Percentiles rank a stretch among this genome's conserved stretches.
Conservation (phyloP, 2,888 invertebrate genomes). For the Bombylius major region DNA sequence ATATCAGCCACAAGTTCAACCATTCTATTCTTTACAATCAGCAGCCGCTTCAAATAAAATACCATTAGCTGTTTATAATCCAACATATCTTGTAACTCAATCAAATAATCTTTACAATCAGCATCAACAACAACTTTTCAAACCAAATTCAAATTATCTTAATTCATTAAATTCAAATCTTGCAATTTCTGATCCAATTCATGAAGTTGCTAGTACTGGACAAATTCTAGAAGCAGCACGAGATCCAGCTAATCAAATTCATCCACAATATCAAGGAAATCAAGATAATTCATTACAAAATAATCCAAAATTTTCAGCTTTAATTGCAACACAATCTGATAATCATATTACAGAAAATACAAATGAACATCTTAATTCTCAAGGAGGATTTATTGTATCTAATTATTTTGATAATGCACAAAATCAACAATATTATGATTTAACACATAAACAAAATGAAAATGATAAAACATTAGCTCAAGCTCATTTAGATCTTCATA, state of each 20-base stretch:
- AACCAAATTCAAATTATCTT: constrained; percentile 41
- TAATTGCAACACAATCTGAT: constrained; percentile 27
- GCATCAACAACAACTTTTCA: constrained; percentile 37
- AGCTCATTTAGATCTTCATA: constrained; percentile 24
- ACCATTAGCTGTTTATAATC: constrained; percentile 32
- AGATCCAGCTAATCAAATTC: constrained; percentile 26
- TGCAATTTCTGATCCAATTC: constrained; percentile 29
- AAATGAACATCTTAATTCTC: constrained; percentile 19
- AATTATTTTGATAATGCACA: constrained; percentile 28
- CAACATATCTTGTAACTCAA: constrained; percentile 33
- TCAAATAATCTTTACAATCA: constrained; percentile 35
- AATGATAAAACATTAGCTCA: constrained; percentile 23
- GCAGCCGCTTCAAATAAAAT: constrained; percentile 25
- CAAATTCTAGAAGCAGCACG: constrained; percentile 33
- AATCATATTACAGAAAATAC: constrained; percentile 12
- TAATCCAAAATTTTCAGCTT: constrained; percentile 23
- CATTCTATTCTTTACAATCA: constrained; percentile 26
- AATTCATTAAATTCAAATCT: constrained; percentile 30
- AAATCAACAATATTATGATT: constrained; percentile 24
- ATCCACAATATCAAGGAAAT: constrained; percentile 22
- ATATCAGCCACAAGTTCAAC: constrained; percentile 35
- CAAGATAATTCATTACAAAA: constrained; percentile 21
- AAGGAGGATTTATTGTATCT: constrained; percentile 32
- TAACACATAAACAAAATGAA: constrained; percentile 26
- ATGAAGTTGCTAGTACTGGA: constrained; percentile 33